phyloP scores from a whole-genome alignment of 2,113 vertebrate species.

The Alethe castanea region DNA sequence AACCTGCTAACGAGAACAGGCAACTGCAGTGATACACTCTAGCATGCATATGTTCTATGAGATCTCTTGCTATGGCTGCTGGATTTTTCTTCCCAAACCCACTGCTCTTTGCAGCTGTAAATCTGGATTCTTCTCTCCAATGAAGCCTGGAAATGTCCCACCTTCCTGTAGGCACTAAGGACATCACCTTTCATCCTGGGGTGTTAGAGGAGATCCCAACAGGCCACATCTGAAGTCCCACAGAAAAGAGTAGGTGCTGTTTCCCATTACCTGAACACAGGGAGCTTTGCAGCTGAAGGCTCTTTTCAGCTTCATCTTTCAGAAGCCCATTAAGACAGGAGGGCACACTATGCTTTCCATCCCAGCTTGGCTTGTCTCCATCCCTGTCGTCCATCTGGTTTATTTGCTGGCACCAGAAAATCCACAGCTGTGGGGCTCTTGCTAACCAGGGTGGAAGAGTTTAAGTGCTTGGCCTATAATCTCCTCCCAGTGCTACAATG shows the following conservation, averaged over 20 bases:
- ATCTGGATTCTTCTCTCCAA: neutral
- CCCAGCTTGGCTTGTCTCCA: constrained; percentile 54
- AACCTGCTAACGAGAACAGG: constrained; percentile 9
- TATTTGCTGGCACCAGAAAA: constrained; percentile 55
- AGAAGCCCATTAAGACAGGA: constrained; percentile 56
- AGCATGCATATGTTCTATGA: neutral
- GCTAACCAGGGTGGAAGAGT: constrained; percentile 44
- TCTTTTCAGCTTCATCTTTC: constrained; percentile 44
- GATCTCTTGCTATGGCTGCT: neutral
- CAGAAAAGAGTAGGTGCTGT: neutral
- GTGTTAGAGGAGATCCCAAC: neutral
- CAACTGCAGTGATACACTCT: neutral
- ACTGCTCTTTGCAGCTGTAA: neutral
- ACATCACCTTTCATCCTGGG: neutral
- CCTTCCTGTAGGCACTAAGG: neutral
- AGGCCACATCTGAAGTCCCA: neutral
- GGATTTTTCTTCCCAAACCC: neutral
- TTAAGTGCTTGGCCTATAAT: constrained; percentile 12
- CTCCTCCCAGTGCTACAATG: neutral
- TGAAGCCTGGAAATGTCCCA: neutral
- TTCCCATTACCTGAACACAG: neutral
- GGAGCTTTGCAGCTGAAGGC: neutral
- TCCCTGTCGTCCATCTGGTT: constrained; percentile 47
- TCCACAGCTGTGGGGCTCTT: constrained; percentile 57
- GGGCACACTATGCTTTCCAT: constrained; percentile 29